phyloP scores from a whole-genome alignment of 2,888 invertebrate genomes.

The Platypus cylindrus region DNA sequence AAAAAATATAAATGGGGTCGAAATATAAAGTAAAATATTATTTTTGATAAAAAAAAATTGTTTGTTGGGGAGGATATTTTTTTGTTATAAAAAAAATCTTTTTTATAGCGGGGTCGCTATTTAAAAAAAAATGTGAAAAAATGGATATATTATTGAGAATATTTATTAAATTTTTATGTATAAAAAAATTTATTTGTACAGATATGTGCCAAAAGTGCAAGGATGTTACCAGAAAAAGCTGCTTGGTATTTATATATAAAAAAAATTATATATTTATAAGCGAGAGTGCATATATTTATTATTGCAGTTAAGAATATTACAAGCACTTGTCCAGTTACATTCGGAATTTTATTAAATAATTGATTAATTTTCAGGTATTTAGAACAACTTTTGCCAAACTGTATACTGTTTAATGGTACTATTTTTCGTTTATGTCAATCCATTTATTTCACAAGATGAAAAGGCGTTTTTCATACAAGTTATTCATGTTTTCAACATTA shows the following conservation, averaged over 20 bases:
- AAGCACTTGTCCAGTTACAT: constrained; percentile 29
- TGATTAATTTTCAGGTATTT: constrained; percentile 11
- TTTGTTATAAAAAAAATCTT: constrained; percentile 32
- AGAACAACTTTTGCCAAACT: constrained; percentile 7
- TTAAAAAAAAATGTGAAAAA: constrained; percentile 37
- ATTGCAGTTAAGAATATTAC: constrained; percentile 20
- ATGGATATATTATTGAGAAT: constrained; percentile 38
- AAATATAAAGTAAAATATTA: constrained; percentile 40
- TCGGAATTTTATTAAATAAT: constrained; percentile 20
- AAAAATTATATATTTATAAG: constrained; percentile 24
- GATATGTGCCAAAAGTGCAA: constrained; percentile 40
- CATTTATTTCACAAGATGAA: constrained; percentile 37
- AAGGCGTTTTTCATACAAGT: no score
- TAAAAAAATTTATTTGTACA: constrained; percentile 39
- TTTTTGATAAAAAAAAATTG: constrained; percentile 53
- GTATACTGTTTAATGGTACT: constrained; percentile 7
- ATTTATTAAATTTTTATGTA: constrained; percentile 37
- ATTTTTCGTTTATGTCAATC: constrained; percentile 24
- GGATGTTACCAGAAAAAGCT: constrained; percentile 36
- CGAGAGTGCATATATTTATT: constrained; percentile 38
- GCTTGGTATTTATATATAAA: constrained; percentile 32
- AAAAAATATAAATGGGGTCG: constrained; percentile 20
- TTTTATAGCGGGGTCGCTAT: constrained; percentile 31
- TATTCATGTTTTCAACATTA: no score
- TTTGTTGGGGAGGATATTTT: constrained; percentile 44